phyloP scores from a whole-genome alignment of 2,113 vertebrate species.

The Strix uralensis region DNA sequence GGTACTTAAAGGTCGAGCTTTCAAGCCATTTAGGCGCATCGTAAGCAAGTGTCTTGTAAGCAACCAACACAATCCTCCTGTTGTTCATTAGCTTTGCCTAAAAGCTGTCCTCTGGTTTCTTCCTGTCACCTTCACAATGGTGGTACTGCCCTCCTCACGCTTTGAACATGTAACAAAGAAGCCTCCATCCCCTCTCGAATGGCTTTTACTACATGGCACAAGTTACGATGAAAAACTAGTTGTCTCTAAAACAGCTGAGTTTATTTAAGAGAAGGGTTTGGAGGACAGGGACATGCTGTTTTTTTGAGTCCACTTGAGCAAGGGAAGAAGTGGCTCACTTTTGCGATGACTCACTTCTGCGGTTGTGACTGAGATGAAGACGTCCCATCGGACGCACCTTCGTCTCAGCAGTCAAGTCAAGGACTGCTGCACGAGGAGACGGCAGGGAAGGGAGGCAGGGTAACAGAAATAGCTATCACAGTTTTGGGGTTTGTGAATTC shows the following conservation, averaged over 20 bases:
- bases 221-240: background rate
- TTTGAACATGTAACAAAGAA: rapidly evolving
- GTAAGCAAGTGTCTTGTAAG: background rate
- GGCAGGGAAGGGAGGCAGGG: background rate
- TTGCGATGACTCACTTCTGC: background rate
- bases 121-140: background rate
- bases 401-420: background rate
- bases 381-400: background rate
- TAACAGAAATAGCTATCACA: background rate
- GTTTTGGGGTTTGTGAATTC: background rate
- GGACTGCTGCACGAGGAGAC: background rate
- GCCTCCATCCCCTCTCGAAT: background rate
- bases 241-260: background rate
- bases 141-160: background rate
- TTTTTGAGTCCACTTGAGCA: background rate
- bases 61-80: background rate
- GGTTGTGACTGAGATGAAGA: background rate
- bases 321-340: background rate
- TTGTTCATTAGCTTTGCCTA: background rate
- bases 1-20: background rate
- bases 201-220: background rate
- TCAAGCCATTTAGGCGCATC: background rate
- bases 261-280: background rate
- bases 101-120: background rate
- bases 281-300: background rate